Conservation (phyloP, 2,888 invertebrate species). For the Orchestes rusci region DNA sequence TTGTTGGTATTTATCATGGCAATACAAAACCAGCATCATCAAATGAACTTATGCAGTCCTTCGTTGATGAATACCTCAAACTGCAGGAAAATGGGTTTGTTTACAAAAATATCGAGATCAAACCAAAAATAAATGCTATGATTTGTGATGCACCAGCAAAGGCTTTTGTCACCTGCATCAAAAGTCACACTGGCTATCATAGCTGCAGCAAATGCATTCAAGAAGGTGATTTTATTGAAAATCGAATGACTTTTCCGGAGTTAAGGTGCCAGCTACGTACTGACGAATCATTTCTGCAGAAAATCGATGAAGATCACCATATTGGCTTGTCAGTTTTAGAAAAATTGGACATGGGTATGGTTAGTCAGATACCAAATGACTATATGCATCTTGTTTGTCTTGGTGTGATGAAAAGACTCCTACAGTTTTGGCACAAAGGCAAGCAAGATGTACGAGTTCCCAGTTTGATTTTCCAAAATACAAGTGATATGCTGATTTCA, state of each 20-base stretch:
- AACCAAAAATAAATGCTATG: slow-evolving; percentile 3
- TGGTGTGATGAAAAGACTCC: slow-evolving; percentile 5
- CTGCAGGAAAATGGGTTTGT: not conserved
- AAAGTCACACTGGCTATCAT: slow-evolving; percentile 29
- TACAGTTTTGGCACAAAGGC: slow-evolving; percentile 5
- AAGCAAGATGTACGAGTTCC: slow-evolving; percentile 6
- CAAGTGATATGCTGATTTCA: not conserved
- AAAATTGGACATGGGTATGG: slow-evolving; percentile 7
- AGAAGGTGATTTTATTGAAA: slow-evolving; percentile 15
- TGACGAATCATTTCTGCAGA: slow-evolving; percentile 10
- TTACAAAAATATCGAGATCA: too few relatives aligned
- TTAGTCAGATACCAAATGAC: slow-evolving; percentile 5
- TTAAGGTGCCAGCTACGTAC: slow-evolving; percentile 1
- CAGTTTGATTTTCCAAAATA: not conserved
- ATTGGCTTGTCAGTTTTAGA: slow-evolving; percentile 4
- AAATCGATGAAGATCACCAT: too few relatives aligned
- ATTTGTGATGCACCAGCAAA: slow-evolving; percentile 31
- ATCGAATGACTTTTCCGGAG: slow-evolving; percentile 8
- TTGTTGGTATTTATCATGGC: slow-evolving; percentile 7
- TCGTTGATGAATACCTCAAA: slow-evolving; percentile 1
- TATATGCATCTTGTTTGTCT: slow-evolving; percentile 12
- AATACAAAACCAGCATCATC: not conserved
- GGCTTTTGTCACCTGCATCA: slow-evolving; percentile 23
- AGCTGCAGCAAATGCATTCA: slow-evolving; percentile 29
- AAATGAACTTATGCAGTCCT: not conserved